Base-by-base conservation (phyloP, 1,140 invertebrate species). In the Drosophila teissieri region DNA sequence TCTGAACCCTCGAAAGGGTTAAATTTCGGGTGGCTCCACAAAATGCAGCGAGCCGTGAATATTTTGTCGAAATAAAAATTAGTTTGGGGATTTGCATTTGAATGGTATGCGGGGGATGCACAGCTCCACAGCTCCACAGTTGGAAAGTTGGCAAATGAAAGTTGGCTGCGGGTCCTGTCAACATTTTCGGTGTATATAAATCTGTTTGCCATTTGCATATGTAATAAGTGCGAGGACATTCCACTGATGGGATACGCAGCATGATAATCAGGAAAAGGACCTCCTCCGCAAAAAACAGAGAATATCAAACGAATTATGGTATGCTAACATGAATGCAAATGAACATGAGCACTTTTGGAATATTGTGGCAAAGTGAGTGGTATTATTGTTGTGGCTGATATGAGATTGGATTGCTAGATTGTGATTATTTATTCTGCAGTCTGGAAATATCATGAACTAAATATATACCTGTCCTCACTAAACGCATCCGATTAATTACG, bases 41-140 rank as follows among this genome's bases (percentile, higher is more conserved):
- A 73, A 79, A 48, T 79, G 82, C 81, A 91, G 40, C 73, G 76
- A 73, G 68, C 73, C 83, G 83, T 80, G 72, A 90, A 88, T 88
- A 79, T 83, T 80, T 61, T 77, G 70, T 39, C 37, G 55, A 84
- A 76, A 79, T 76, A 83, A 52, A 89, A 90, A 91, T 91, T 90
- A 81, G 88, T 83, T 90, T 81, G 73, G 88, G 88, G 77, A 90
- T 88, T 90, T 91, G 76, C 82, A 90, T 89, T 83, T 89, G 78
- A 85, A 86, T 85, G 39, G 62, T 39, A 44, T 17, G 55, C 36
- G 22, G 52, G 48, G 60, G 39, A 52, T 55, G 24, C 45, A 49
- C 31, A 55, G 49, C 39, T 40, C 8, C 45, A 49, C 31, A 55
- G 49, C 39, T 40, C 8, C 57, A 27, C 68, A 53, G 44, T 56